These are phyloP conservation scores for Xiphophorus hellerii DNA, from an alignment of 2,113 vertebrate genomes.

Conservation along the genomic window DNA sequence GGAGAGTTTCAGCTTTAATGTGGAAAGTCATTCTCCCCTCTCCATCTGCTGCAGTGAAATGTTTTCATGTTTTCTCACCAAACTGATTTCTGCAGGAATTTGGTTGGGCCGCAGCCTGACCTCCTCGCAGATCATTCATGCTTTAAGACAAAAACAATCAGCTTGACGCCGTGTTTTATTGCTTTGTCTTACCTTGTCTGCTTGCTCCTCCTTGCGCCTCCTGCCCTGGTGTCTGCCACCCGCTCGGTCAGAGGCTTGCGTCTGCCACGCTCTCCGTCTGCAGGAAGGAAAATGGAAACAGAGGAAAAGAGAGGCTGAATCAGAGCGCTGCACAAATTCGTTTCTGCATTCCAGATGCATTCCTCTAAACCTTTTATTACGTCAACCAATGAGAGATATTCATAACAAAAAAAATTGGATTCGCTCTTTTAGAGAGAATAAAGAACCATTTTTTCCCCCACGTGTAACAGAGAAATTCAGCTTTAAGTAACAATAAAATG, in stretches of 20 bases:
- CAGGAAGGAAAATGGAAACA: slow-evolving; percentile 13
- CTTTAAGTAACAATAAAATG: too few relatives aligned
- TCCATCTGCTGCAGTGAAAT: background rate
- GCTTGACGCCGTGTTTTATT: background rate
- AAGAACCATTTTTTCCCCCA: too few relatives aligned
- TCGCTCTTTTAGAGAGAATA: too few relatives aligned
- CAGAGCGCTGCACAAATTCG: slow-evolving; percentile 15
- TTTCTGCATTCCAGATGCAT: slow-evolving; percentile 43
- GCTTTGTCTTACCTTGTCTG: slow-evolving; percentile 59
- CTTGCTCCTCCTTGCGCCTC: slow-evolving; percentile 42
- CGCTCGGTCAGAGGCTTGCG: slow-evolving; percentile 55
- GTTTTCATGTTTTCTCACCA: background rate
- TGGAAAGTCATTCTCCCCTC: background rate
- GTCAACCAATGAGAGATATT: slow-evolving; percentile 31
- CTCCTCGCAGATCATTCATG: too few relatives aligned
- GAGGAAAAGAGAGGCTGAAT: slow-evolving; percentile 5
- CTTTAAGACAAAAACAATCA: too few relatives aligned
- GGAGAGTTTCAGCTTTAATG: background rate
- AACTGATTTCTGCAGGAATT: background rate
- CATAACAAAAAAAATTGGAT: slow-evolving; percentile 3
- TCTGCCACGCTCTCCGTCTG: slow-evolving; percentile 40
- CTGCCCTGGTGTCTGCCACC: slow-evolving; percentile 45
- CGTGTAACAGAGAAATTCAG: too few relatives aligned
- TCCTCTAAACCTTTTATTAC: slow-evolving; percentile 20
- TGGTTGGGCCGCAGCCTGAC: too few relatives aligned